Base-by-base conservation (phyloP, 2,113 vertebrate genomes). In the Cyrtonyx montezumae region DNA sequence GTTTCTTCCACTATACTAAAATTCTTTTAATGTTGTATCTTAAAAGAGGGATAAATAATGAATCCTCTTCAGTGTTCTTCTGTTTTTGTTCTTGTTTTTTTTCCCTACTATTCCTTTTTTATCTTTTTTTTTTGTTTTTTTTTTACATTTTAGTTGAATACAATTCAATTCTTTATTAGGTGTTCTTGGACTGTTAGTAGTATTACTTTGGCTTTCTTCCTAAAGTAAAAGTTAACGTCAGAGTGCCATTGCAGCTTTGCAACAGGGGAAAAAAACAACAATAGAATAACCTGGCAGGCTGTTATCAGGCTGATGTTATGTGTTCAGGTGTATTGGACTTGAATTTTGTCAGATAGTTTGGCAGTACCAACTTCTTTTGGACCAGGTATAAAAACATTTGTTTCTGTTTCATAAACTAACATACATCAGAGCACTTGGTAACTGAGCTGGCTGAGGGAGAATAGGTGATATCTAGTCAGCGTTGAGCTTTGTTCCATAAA, bases 161-260 rank as follows among this genome's bases (percentile, higher is more conserved):
- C 46, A 19, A 34, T 55, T 80, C 19, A 34, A 2, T 63, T 79
- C 77, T 81, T 80, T 23, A 6, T 30, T 34, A 37, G 36, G 28
- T 22, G 9, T 23, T 89, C 55, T 74, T 68, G 77, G 42, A 63
- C 74, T 48, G 71, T 37, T 46, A 92, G 58, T 69, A 43, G 7
- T 15, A 51, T 75, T 61, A 49, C n/a, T 76, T 90, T 83, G 88
- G 48, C 78, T 87, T 80, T 40, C 8, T 78, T 88, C n/a, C 69
- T 21, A 56, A 45, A 45, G 56, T 26, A 25, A 8, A 43, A 46
- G 66, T 84, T 82, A 43, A 59, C 26, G 4, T 49, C 46, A 70
- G 16, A 23, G 28, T 81, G 56, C 48, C 26, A 13, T 84, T 84
- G 55, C 49, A 67, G 49, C 68, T 88, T 90, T 76, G 30, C 70